Evolutionary conservation across 2,797 vertebrate genomes (phyloP).

Genomic region (Ceryle rudis): DNA sequence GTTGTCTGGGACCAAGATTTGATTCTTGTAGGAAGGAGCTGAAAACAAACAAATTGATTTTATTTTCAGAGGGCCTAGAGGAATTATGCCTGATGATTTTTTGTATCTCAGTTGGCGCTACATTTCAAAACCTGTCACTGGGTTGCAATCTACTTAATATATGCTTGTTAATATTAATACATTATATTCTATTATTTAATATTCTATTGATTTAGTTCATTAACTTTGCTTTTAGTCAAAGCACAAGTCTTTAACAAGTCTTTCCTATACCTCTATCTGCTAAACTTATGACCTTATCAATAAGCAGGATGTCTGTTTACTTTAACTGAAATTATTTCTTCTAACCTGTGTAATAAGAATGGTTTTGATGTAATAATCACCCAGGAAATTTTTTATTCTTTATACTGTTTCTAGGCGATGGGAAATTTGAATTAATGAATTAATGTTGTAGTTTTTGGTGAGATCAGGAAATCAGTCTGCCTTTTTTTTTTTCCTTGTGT

Average conservation of each 20-base stretch:
- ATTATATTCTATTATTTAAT: too few relatives aligned
- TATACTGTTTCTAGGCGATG: neutral
- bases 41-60: neutral
- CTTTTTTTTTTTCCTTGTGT: neutral
- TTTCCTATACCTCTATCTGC: neutral
- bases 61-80: neutral
- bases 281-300: neutral
- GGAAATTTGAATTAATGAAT: neutral
- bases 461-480: neutral
- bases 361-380: neutral
- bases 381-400: neutral
- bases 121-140: neutral
- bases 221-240: neutral
- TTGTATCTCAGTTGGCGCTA: neutral
- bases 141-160: neutral
- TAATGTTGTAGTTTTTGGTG: neutral
- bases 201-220: neutral
- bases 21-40: neutral
- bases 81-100: neutral
- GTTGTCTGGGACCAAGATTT: neutral
- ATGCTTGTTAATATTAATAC: too few relatives aligned
- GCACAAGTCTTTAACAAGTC: neutral
- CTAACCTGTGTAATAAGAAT: neutral
- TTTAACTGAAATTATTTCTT: neutral
- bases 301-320: neutral